Evolutionary conservation across 2,888 invertebrate genomes (phyloP).

Genomic region (Rhagophthalmus giganteus): DNA sequence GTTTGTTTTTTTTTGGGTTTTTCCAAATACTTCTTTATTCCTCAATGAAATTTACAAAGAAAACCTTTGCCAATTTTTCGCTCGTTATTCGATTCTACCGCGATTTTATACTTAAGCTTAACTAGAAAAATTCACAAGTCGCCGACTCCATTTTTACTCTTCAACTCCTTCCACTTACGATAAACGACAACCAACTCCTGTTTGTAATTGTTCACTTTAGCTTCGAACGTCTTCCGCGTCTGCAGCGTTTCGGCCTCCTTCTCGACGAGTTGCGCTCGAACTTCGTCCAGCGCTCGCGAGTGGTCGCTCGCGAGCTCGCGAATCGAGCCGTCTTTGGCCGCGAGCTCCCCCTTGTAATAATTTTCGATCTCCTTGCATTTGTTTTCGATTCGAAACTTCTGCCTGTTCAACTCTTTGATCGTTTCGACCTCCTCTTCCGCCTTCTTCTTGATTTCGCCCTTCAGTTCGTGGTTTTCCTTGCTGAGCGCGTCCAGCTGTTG

Average conservation of each 20-base stretch:
- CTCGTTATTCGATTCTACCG: too few relatives aligned
- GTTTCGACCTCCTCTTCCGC: constrained; percentile 11
- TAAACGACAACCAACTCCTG: constrained; percentile 14
- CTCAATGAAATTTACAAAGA: background rate
- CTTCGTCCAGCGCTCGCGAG: constrained; percentile 3
- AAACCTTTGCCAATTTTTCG: background rate
- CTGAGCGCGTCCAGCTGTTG: constrained; percentile 18
- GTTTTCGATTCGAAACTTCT: constrained; percentile 20
- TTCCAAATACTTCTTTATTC: background rate
- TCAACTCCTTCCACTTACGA: constrained; percentile 13
- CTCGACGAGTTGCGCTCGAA: background rate
- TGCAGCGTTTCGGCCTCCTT: constrained; percentile 10
- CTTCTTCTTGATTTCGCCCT: constrained; percentile 9
- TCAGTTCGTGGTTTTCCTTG: constrained; percentile 16
- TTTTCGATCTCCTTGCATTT: constrained; percentile 14
- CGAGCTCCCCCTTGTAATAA: constrained; percentile 13
- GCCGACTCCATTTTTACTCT: background rate
- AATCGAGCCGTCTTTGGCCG: constrained; percentile 6
- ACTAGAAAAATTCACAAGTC: background rate
- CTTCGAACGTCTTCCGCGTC: constrained; percentile 4
- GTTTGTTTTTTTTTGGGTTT: background rate
- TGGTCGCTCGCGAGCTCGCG: constrained; percentile 1
- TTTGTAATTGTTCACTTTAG: constrained; percentile 18
- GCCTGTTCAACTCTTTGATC: constrained; percentile 23
- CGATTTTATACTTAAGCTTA: background rate